Conservation (phyloP, 2,113 vertebrate genomes). For the Halichoerus grypus region DNA sequence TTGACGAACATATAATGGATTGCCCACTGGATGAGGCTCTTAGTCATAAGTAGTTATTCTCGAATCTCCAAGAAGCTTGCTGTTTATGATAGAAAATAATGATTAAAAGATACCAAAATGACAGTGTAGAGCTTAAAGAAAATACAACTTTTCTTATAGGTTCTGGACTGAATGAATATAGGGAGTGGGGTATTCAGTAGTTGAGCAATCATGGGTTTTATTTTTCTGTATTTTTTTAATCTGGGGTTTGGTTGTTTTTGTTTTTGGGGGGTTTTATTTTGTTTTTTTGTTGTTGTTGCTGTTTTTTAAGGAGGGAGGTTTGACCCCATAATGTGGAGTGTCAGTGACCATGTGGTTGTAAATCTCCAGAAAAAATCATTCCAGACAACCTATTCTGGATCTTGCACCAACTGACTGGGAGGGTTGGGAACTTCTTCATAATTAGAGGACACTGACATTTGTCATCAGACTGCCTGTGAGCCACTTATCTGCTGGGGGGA, state of each 20-base stretch:
- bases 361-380: background rate
- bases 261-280: background rate
- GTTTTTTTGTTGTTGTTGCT: background rate
- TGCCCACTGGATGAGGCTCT: background rate
- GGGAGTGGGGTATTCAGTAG: background rate
- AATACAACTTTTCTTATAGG: background rate
- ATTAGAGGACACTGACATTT: background rate
- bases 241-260: background rate
- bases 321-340: background rate
- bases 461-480: background rate
- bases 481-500: background rate
- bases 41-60: background rate
- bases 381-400: background rate
- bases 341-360: background rate
- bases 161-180: background rate
- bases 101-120: background rate
- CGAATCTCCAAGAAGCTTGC: background rate
- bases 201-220: background rate
- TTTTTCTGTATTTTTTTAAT: background rate
- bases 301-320: background rate
- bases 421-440: background rate
- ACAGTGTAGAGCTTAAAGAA: background rate
- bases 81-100: background rate
- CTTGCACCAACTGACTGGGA: background rate
- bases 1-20: background rate